phyloP scores from a whole-genome alignment of 2,113 vertebrate species.

The Stigmatopora argus region DNA sequence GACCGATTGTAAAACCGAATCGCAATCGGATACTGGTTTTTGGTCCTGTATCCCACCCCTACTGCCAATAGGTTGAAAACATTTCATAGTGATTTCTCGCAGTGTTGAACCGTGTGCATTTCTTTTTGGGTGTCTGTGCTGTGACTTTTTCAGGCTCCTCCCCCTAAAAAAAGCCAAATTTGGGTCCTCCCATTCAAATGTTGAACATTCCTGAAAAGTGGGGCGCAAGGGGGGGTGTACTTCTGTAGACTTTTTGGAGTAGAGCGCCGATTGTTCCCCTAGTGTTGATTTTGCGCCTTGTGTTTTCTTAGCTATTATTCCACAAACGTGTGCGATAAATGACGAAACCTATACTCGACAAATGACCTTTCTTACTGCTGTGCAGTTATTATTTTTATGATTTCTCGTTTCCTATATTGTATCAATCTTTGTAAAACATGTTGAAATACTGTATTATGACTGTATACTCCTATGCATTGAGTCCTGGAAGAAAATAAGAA shows the following conservation, averaged over 20 bases:
- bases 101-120: conserved; percentile 63
- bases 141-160: conserved; percentile 68
- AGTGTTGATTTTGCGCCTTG: conserved; percentile 58
- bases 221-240: conserved; percentile 16
- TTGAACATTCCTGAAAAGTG: conserved; percentile 45
- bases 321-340: conserved; percentile 72
- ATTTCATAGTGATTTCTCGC: conserved; percentile 59
- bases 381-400: conserved; percentile 76
- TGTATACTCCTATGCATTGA: conserved; percentile 76
- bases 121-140: conserved; percentile 66
- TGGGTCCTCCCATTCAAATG: conserved; percentile 52
- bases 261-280: conserved; percentile 66
- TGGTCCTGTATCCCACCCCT: conserved; percentile 6
- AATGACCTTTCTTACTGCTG: conserved; percentile 77
- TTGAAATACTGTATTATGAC: conserved; percentile 73
- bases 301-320: conserved; percentile 60
- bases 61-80: conserved; percentile 67
- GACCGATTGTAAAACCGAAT: not conserved
- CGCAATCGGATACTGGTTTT: not conserved
- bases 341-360: conserved; percentile 72
- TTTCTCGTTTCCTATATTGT: conserved; percentile 71
- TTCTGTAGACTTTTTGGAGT: conserved; percentile 60
- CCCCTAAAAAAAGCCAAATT: conserved; percentile 51
- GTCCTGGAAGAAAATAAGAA: conserved; percentile 54
- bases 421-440: conserved; percentile 76